Evolutionary conservation across 2,888 invertebrate species (phyloP), one percentile per base, ranked within the genome.

Genomic region (Agelastica alni): DNA sequence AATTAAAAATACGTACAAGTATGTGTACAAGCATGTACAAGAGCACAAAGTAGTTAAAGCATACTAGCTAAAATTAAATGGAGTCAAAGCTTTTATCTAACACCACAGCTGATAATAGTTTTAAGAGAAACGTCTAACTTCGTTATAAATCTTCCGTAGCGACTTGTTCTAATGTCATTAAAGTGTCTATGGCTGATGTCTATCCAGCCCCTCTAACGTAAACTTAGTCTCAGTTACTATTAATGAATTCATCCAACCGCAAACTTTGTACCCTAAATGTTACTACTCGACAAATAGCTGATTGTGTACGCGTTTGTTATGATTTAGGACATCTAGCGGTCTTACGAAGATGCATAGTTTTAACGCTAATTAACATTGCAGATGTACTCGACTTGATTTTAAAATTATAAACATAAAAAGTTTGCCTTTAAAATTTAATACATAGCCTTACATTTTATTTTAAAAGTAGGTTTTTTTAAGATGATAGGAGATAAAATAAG

Each of bases 221-320:
- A 48, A 39, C 28, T 48, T 39, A 48, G 48, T 20, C 48, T 48
- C 39, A 17, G 39, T 48, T 48, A 18, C 30, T 37, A 30, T 39
- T 48, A 48, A 48, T 39, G 48, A 48, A 48, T 48, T 39, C 48
- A 39, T 39, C 39, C 16, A 13, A 30, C 39, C 39, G 48, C 30
- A 30, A 16, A 37, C 30, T 6, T n/a, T 28, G 28, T 10, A 13
- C 39, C 30, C 39, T 17, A 37, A 17, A 47, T 37, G 32, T 46
- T 18, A 20, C 37, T 39, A 12, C 37, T 39, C 20, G 17, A 20
- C 10, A 39, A 39, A 46, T 17, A 30, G 10, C 10, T 28, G 30
- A 17, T 48, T 39, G 30, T 39, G 37, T 39, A 36, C 10, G 22
- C 14, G 14, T 34, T 46, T 36, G 34, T 36, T 22, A 46, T 43